These are phyloP conservation scores for Forbesichthys papilliferus DNA, from an alignment of 2,113 vertebrate genomes.

Conservation along the genomic window DNA sequence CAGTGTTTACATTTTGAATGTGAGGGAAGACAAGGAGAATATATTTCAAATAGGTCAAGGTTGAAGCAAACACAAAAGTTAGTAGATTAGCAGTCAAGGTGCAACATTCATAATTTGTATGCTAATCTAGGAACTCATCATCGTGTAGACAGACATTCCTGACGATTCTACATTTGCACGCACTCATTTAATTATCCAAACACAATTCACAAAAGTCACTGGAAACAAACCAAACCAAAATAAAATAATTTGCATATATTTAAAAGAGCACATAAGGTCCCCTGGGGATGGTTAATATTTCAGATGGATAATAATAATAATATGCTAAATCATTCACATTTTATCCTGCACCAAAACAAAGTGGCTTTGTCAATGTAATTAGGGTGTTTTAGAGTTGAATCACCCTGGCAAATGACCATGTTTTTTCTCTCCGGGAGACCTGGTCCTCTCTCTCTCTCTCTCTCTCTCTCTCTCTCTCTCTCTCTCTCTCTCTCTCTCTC, in stretches of 20 bases:
- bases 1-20: slow-evolving; percentile 63
- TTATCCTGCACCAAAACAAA: slow-evolving; percentile 76
- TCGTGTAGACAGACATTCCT: slow-evolving; percentile 54
- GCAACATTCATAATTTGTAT: slow-evolving; percentile 72
- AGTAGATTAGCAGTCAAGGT: slow-evolving; percentile 71
- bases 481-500: background rate
- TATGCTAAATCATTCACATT: slow-evolving; percentile 81
- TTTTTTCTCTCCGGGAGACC: slow-evolving; percentile 71
- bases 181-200: slow-evolving; percentile 78
- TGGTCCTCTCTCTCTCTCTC: slow-evolving; percentile 15
- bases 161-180: slow-evolving; percentile 72
- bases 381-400: slow-evolving; percentile 79
- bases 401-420: slow-evolving; percentile 77
- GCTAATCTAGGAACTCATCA: slow-evolving; percentile 72
- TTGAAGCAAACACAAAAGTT: slow-evolving; percentile 75
- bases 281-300: slow-evolving; percentile 78
- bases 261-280: slow-evolving; percentile 77
- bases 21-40: slow-evolving; percentile 50
- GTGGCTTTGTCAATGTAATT: slow-evolving; percentile 77
- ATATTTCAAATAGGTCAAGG: slow-evolving; percentile 76
- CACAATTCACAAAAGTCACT: slow-evolving; percentile 78
- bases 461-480: slow-evolving; percentile 1
- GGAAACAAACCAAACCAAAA: slow-evolving; percentile 78
- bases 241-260: slow-evolving; percentile 79
- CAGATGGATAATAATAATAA: slow-evolving; percentile 80